Evolutionary conservation across 2,888 invertebrate species (phyloP).

Genomic region (Piscicola geometra): DNA sequence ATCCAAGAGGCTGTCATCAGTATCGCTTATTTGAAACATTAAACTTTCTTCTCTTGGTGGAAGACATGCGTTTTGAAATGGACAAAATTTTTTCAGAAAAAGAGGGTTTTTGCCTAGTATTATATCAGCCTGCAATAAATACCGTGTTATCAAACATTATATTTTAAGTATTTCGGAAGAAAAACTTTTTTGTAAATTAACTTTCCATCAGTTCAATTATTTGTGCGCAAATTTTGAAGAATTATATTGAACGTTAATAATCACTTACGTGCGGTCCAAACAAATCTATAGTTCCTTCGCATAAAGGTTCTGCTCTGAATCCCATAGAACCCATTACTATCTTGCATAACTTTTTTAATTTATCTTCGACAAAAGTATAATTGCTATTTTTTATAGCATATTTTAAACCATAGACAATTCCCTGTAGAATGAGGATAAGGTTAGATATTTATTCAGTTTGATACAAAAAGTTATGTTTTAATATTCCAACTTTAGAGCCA

Average conservation of each 20-base stretch:
- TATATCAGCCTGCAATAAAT: slow-evolving; percentile 8
- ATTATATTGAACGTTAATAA: too few species aligned
- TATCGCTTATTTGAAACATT: background rate
- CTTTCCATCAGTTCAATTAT: too few species aligned
- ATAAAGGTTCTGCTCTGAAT: slow-evolving; percentile 22
- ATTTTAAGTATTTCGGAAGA: background rate
- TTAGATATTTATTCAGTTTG: too few species aligned
- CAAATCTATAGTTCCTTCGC: slow-evolving; percentile 44
- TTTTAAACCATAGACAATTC: slow-evolving; percentile 14
- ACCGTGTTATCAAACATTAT: too few species aligned
- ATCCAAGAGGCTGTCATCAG: background rate
- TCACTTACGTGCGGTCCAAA: slow-evolving; percentile 39
- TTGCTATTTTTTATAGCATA: slow-evolving; percentile 20
- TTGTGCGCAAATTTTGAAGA: background rate
- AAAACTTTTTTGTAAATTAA: too few species aligned
- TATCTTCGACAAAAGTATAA: background rate
- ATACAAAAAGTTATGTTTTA: too few species aligned
- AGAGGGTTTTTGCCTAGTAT: background rate
- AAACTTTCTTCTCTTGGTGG: background rate
- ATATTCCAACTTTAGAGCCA: too few species aligned
- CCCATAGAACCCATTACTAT: background rate
- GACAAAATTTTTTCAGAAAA: slow-evolving; percentile 15
- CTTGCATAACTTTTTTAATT: slow-evolving; percentile 10
- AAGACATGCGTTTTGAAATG: slow-evolving; percentile 24
- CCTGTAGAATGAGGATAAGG: background rate